A percentile compares a stretch with the other conserved stretches of the same genome.
These are phyloP conservation scores for Anthonomus grandis DNA, from an alignment of 1,140 invertebrate species.

Conservation along the genomic window DNA sequence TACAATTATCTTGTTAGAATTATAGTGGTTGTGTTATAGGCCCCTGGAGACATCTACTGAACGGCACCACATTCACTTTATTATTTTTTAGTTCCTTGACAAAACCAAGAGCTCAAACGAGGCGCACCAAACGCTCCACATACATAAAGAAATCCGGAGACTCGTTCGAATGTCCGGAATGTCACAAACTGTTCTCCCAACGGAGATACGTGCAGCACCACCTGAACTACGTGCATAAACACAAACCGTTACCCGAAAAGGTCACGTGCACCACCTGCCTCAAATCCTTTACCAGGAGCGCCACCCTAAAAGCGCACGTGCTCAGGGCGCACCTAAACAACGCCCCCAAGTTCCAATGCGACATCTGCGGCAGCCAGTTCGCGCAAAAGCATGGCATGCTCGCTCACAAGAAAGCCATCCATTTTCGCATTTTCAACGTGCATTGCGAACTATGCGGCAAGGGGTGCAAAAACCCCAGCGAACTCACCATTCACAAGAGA, in stretches of 20 bases:
- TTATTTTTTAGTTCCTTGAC: no score
- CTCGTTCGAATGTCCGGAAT: conserved; percentile 28
- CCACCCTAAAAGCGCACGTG: conserved; percentile 61
- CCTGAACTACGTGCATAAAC: conserved; percentile 9
- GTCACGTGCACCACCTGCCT: conserved; percentile 32
- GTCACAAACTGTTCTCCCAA: conserved; percentile 30
- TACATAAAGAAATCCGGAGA: no score
- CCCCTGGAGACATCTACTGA: no score
- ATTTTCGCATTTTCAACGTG: conserved; percentile 9
- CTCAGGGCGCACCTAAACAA: conserved; percentile 19
- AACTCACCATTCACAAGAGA: conserved; percentile 14
- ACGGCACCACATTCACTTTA: no score
- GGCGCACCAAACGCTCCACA: no score
- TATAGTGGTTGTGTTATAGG: no score
- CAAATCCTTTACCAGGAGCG: conserved; percentile 25
- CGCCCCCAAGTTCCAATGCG: conserved; percentile 50
- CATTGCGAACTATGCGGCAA: conserved; percentile 23
- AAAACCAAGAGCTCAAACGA: no score
- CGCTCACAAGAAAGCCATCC: conserved; percentile 10
- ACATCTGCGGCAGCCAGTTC: conserved; percentile 57
- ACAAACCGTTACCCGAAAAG: conserved; percentile 2
- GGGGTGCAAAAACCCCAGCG: background rate
- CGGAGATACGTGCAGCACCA: background rate
- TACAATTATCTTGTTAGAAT: no score
- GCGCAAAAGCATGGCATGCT: background rate